These are phyloP conservation scores for Leptopilina boulardi DNA, from an alignment of 1,140 invertebrate genomes.

Conservation along the genomic window DNA sequence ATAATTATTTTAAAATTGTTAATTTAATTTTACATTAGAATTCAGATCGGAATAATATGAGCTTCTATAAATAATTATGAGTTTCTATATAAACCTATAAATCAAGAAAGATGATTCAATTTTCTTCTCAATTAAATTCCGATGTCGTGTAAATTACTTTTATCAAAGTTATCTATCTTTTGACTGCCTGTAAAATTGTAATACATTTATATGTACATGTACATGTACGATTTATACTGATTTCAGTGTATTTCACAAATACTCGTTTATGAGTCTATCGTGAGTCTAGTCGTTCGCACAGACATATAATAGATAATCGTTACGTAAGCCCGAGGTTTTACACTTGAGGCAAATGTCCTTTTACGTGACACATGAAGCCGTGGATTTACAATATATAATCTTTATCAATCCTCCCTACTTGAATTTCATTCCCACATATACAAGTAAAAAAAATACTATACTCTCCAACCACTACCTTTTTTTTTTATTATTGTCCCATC, in stretches of 20 bases:
- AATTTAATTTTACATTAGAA: too few relatives aligned
- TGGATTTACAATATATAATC: constrained; percentile 34
- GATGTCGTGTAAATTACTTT: background rate
- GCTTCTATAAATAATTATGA: background rate
- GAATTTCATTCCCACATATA: background rate
- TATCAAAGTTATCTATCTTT: background rate
- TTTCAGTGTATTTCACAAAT: constrained; percentile 13
- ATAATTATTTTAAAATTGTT: too few relatives aligned
- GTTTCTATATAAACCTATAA: background rate
- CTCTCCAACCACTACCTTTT: background rate
- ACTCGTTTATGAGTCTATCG: constrained; percentile 48
- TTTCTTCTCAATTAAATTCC: constrained; percentile 10
- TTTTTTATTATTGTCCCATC: background rate
- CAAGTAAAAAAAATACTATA: background rate
- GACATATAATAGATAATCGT: constrained; percentile 54
- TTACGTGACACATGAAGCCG: constrained; percentile 21
- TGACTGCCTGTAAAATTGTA: constrained; percentile 8
- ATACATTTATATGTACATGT: background rate
- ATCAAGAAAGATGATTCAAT: constrained; percentile 7
- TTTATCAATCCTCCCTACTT: constrained; percentile 12
- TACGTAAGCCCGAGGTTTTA: constrained; percentile 52
- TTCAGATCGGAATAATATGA: background rate
- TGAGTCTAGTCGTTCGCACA: constrained; percentile 52
- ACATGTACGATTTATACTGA: background rate
- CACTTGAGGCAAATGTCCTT: constrained; percentile 54